A percentile compares a stretch with the other conserved stretches of the same genome.
These are phyloP conservation scores for Brachionus plicatilis DNA, from an alignment of 1,140 invertebrate genomes.

Conservation along the genomic window DNA sequence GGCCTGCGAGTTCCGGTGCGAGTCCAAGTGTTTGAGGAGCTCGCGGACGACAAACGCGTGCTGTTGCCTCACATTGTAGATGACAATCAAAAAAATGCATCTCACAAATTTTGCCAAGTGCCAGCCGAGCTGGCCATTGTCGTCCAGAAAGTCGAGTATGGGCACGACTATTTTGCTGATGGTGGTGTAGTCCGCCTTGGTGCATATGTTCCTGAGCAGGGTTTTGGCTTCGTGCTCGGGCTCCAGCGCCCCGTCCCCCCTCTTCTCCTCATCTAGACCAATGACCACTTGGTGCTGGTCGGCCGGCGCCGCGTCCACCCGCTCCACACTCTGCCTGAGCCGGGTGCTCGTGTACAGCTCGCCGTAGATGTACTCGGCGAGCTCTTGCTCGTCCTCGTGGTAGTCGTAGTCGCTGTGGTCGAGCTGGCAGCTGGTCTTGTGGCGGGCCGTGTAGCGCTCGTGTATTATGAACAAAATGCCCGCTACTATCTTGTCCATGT, in stretches of 20 bases:
- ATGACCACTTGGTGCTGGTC: neutral
- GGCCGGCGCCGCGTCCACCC: neutral
- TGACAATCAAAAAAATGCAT: neutral
- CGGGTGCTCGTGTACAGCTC: neutral
- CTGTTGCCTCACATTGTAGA: constrained; percentile 36
- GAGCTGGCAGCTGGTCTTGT: neutral
- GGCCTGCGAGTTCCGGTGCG: constrained; percentile 11
- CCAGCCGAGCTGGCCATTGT: neutral
- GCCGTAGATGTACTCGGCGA: neutral
- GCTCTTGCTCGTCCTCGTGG: neutral
- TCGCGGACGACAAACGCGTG: constrained; percentile 12
- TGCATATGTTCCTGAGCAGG: constrained; percentile 3
- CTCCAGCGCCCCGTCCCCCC: neutral
- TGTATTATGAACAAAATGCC: neutral
- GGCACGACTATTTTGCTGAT: constrained; percentile 34
- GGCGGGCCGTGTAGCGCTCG: neutral
- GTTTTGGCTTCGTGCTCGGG: constrained; percentile 23
- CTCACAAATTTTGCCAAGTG: neutral
- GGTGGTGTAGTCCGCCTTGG: constrained; percentile 28
- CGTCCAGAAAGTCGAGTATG: constrained; percentile 11
- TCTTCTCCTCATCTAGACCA: neutral
- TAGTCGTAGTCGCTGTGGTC: neutral
- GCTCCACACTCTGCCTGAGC: neutral
- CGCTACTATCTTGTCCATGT: constrained; percentile 23
- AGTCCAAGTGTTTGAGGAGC: constrained; percentile 28